Evolutionary conservation across 2,797 vertebrate genomes (phyloP), one percentile per base, ranked within the genome.

Genomic region (Taeniopygia guttata): DNA sequence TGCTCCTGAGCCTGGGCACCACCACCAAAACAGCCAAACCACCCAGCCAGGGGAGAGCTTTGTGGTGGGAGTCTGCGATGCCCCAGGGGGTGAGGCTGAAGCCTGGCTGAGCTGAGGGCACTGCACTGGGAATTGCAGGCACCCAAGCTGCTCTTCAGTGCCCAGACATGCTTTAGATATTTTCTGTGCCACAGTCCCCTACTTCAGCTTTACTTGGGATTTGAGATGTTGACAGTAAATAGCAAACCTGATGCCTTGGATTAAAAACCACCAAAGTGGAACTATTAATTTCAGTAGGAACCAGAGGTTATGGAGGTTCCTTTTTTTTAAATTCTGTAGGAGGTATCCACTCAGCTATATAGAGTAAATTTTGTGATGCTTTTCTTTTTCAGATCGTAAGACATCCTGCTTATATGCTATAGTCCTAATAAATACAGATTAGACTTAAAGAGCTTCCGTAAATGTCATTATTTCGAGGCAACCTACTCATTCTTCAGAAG

Each of bases 401-500:
- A n/a, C 58, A 43, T 70, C 46, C 84, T 6, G 10, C 64, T 80
- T 72, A 75, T 23, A 74, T 43, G 82, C 68, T 54, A 60, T 36
- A 20, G 42, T 84, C 45, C 78, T 85, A 87, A 87, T 83, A 87
- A 87, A 89, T 52, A 58, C 51, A 59, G 23, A 78, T 75, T 49
- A 81, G 70, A 77, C 42, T 83, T 80, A 69, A 45, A 79, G 54
- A 93, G 56, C 68, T 91, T 92, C 73, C 10, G 4, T 58, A 82
- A 76, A 90, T 79, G 81, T 82, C 84, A 63, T 76, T 89, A 85
- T 85, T 92, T 93, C 34, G 55, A 87, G 54, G 56, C 91, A 92
- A 76, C 78, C 91, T 93, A 91, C 87, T 92, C 64, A 19, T 92
- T 80, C 84, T 94, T 92, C 82, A 77, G 56, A 80, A 82, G 25